Conservation (phyloP, 1,140 invertebrate species). For the Pseudoatta argentina region DNA sequence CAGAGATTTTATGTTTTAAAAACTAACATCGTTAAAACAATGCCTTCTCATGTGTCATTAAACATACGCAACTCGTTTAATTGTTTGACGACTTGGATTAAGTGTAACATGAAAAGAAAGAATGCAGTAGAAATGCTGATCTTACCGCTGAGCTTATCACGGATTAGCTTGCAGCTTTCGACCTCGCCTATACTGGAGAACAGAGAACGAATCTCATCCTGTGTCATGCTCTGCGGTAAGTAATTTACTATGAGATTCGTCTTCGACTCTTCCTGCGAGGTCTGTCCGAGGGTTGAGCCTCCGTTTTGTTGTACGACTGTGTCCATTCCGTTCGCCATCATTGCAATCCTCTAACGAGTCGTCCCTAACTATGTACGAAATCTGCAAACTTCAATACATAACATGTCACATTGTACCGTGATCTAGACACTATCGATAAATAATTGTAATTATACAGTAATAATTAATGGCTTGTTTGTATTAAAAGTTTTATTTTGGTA, state of each 20-base stretch:
- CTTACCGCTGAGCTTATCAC: slow-evolving; percentile 98
- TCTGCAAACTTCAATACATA: slow-evolving; percentile 81
- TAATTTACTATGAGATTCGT: slow-evolving; percentile 99
- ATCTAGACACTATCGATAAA: not conserved
- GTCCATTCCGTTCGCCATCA: slow-evolving; percentile 95
- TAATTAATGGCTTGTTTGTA: not conserved
- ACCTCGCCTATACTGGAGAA: slow-evolving; percentile 99
- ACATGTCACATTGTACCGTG: not conserved
- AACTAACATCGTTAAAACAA: no score
- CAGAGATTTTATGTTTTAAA: no score
- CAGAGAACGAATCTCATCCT: slow-evolving; percentile 98
- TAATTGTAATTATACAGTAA: not conserved
- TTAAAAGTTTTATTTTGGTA: not conserved
- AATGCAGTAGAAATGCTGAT: not conserved
- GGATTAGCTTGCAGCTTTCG: slow-evolving; percentile 99
- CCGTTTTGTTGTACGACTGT: slow-evolving; percentile 90
- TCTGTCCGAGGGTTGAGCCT: slow-evolving; percentile 89
- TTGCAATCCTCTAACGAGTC: slow-evolving; percentile 83
- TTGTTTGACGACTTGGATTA: not conserved
- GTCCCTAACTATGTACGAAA: slow-evolving; percentile 85
- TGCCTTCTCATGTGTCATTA: not conserved
- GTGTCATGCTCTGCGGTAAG: slow-evolving; percentile 99
- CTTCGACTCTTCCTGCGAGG: slow-evolving; percentile 96
- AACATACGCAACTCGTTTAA: not conserved
- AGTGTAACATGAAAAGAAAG: not conserved